phyloP scores from a whole-genome alignment of 2,113 vertebrate species.

The Telmatochromis sp. region DNA sequence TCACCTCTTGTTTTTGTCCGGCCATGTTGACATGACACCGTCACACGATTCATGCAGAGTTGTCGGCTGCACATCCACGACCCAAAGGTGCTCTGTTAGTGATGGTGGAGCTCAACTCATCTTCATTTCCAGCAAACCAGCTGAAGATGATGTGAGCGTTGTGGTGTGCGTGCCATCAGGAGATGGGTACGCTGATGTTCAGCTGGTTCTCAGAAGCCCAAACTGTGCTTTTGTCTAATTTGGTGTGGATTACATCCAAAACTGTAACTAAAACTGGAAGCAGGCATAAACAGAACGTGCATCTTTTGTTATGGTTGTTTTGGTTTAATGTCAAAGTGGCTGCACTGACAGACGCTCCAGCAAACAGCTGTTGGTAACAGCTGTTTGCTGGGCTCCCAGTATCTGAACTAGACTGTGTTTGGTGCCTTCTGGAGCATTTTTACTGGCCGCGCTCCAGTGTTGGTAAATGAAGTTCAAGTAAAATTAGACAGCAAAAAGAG shows the following conservation, averaged over 20 bases:
- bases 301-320: neutral
- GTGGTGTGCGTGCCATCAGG: fast-evolving
- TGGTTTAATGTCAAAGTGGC: neutral
- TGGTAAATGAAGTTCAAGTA: neutral
- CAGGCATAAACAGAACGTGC: neutral
- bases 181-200: neutral
- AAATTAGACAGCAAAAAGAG: neutral
- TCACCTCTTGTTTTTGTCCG: fast-evolving
- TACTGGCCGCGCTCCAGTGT: neutral
- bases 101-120: neutral
- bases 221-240: neutral
- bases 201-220: neutral
- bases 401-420: neutral
- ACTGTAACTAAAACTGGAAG: neutral
- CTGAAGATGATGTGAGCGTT: neutral
- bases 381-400: neutral
- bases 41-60: neutral
- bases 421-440: neutral
- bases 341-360: neutral
- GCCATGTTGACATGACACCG: fast-evolving
- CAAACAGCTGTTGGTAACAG: fast-evolving
- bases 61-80: neutral
- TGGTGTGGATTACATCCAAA: neutral
- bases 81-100: neutral
- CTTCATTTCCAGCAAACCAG: neutral